These are phyloP conservation scores for Chrosomus eos DNA, from an alignment of 2,797 vertebrate genomes.

Conservation along the genomic window DNA sequence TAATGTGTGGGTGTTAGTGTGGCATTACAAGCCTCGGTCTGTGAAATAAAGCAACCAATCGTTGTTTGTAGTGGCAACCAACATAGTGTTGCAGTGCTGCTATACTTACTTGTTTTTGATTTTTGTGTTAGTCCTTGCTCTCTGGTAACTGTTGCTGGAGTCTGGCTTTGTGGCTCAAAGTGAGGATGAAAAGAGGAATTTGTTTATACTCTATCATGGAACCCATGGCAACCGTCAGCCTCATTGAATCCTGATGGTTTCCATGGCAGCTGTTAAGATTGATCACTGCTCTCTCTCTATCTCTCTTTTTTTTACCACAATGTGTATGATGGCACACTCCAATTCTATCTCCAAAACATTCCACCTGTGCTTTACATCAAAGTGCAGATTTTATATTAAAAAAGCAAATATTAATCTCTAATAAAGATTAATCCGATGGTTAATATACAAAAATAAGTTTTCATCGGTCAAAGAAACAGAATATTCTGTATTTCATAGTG, in stretches of 20 bases:
- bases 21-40: neutral
- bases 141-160: neutral
- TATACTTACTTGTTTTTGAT: neutral
- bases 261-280: constrained; percentile 12
- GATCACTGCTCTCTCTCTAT: neutral
- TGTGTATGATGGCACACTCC: neutral
- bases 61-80: neutral
- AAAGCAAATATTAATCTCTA: neutral
- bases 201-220: constrained; percentile 14
- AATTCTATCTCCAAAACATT: neutral
- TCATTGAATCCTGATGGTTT: constrained; percentile 27
- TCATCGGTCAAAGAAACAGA: neutral
- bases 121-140: neutral
- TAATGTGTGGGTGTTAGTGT: constrained; percentile 8
- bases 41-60: neutral
- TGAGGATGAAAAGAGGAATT: constrained; percentile 8
- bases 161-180: neutral
- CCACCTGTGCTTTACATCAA: neutral
- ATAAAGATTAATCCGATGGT: too few relatives aligned
- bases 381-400: neutral
- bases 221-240: neutral
- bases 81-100: neutral
- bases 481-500: neutral
- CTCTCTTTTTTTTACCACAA: neutral
- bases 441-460: neutral